phyloP scores from a whole-genome alignment of 2,113 vertebrate species.

The Triplophysa siluroides region DNA sequence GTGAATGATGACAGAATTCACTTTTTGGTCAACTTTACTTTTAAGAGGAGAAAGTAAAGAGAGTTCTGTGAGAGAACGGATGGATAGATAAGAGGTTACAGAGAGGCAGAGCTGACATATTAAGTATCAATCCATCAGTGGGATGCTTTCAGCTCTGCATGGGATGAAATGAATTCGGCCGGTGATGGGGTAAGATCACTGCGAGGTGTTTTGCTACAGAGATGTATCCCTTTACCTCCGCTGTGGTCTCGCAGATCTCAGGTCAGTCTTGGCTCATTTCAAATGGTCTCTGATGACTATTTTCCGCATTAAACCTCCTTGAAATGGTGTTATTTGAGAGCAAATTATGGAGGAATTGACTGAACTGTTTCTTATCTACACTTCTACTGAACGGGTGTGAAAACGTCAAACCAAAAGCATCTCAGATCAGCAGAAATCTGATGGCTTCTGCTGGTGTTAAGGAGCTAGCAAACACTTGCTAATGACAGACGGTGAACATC shows the following conservation, averaged over 20 bases:
- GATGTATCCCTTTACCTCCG: constrained; percentile 4
- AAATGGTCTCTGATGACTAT: neutral
- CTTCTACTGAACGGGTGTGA: neutral
- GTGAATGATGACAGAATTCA: no score
- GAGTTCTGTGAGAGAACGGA: neutral
- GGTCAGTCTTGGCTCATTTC: no score
- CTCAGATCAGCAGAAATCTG: neutral
- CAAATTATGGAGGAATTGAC: neutral
- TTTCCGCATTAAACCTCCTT: neutral
- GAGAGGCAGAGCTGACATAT: neutral
- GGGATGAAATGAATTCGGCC: neutral
- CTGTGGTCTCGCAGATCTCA: neutral
- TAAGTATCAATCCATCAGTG: neutral
- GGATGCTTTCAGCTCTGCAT: neutral
- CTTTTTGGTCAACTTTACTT: no score
- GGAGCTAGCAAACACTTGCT: neutral
- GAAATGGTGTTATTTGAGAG: neutral
- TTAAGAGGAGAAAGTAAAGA: no score
- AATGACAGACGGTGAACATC: neutral
- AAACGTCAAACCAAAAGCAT: neutral
- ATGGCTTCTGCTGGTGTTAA: neutral
- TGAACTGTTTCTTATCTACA: neutral
- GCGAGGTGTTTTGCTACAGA: neutral
- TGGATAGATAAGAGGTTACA: neutral
- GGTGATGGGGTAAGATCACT: neutral